Percentiles rank a stretch among this genome's conserved stretches.
Evolutionary conservation across 2,113 vertebrate genomes (phyloP).

Genomic region (Oryzias curvinotus): DNA sequence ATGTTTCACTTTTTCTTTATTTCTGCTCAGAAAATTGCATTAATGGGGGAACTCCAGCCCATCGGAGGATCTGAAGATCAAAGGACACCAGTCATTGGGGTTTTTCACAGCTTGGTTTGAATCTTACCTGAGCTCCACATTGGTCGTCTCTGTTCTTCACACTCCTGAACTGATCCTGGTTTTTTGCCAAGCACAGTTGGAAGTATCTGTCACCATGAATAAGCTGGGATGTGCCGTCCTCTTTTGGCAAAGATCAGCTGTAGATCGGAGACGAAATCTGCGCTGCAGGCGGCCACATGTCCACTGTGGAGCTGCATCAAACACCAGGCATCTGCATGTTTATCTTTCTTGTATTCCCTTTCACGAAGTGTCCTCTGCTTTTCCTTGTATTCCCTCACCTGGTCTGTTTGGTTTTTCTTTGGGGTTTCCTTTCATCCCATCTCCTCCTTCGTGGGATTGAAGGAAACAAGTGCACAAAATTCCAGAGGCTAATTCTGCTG

Average conservation of each 20-base stretch:
- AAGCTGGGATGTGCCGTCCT: neutral
- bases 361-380: constrained; percentile 1
- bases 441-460: constrained; percentile 34
- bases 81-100: constrained; percentile 37
- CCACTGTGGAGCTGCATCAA: constrained; percentile 51
- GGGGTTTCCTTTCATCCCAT: constrained; percentile 20
- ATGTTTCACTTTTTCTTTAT: constrained; percentile 28
- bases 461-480: constrained; percentile 66
- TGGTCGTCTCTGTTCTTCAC: constrained; percentile 28
- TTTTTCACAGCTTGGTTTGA: constrained; percentile 14
- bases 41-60: constrained; percentile 45
- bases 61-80: constrained; percentile 43
- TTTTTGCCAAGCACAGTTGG: constrained; percentile 27
- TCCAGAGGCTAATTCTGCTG: constrained; percentile 72
- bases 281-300: constrained; percentile 36
- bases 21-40: constrained; percentile 42
- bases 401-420: constrained; percentile 13
- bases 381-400: constrained; percentile 16
- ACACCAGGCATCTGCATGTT: constrained; percentile 36
- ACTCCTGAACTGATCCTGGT: constrained; percentile 21
- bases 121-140: constrained; percentile 76
- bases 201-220: constrained; percentile 38
- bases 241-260: constrained; percentile 25
- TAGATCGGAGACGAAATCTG: constrained; percentile 31
- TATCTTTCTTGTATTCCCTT: constrained; percentile 32